Base-by-base conservation (phyloP, 2,797 vertebrate genomes). In the Dendrocincla tyrannina region DNA sequence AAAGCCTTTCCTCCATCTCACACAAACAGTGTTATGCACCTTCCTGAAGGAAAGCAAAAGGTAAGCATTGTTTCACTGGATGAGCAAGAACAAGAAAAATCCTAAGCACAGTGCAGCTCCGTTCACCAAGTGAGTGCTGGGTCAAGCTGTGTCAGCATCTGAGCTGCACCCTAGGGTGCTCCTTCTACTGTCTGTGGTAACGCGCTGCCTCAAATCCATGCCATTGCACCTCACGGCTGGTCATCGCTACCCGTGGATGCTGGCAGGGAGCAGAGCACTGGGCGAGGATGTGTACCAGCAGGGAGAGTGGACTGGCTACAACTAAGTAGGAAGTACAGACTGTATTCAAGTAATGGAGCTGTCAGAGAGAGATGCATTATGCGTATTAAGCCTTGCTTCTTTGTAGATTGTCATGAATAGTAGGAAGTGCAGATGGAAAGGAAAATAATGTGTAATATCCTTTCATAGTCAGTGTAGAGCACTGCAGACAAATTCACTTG, bases 171-270 rank as follows among this genome's bases (percentile, higher is more conserved):
- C 49, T 55, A 41, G 68, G 27, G 24, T 37, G 24, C 5, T 73
- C 22, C 24, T 88, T 56, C 59, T 49, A 22, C 87, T 6, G 2
- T 35, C 52, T 52, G 8, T 83, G 32, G 27, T 39, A 67, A 11
- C 27, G 32, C 8, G 8, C 19, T 47, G n/a, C 37, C 68, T 35
- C 32, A 52, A 3, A 27, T 44, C 28, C 28, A 25, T 62, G 42
- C 44, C 33, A 19, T 30, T 3, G 3, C 5, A 4, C 37, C 32
- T 37, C 44, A 23, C 0, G 1, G 17, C 33, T 75, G 63, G 49
- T n/a, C 42, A 17, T 70, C 27, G 13, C 19, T 49, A 10, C 44
- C 35, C 14, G 11, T 42, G 50, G 22, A 12, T 39, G 52, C 33
- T 81, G 56, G 22, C 37, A 69, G 24, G 14, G n/a, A 28, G 17